Percentiles rank a stretch among this genome's conserved stretches.
phyloP scores from a whole-genome alignment of 2,888 invertebrate genomes.

The Mimas tiliae region DNA sequence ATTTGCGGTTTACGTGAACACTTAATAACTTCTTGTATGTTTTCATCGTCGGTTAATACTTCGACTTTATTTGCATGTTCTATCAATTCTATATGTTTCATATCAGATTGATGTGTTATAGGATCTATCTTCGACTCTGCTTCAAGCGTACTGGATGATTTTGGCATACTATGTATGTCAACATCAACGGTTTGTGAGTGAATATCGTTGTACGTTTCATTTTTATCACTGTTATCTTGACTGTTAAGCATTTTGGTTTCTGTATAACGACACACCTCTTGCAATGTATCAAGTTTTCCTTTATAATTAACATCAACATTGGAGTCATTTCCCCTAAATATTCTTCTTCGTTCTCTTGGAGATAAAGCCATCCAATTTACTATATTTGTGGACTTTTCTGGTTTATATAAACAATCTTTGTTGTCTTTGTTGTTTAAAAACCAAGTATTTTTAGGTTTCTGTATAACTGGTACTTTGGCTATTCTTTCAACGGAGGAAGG shows the following conservation, averaged over 20 bases:
- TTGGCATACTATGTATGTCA: background rate
- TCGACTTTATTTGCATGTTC: slow-evolving; percentile 1
- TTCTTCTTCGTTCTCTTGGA: slow-evolving; percentile 58
- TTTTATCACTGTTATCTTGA: background rate
- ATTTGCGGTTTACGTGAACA: slow-evolving; percentile 40
- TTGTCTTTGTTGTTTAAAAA: slow-evolving; percentile 40
- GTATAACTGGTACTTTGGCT: slow-evolving; percentile 34
- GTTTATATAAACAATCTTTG: slow-evolving; percentile 29
- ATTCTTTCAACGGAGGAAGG: slow-evolving; percentile 38
- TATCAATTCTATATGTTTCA: background rate
- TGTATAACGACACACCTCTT: background rate
- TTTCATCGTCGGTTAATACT: background rate
- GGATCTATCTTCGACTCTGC: background rate
- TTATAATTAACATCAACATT: slow-evolving; percentile 25
- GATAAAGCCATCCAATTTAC: slow-evolving; percentile 64
- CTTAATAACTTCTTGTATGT: background rate
- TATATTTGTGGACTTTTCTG: slow-evolving; percentile 45
- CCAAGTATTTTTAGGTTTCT: slow-evolving; percentile 57
- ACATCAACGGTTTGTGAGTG: background rate
- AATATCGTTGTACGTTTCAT: background rate
- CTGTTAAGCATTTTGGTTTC: no score
- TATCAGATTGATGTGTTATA: background rate
- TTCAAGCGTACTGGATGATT: background rate
- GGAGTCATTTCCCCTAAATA: slow-evolving; percentile 36
- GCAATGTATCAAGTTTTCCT: background rate